These are phyloP conservation scores for Anthonomus grandis DNA, from an alignment of 1,140 invertebrate genomes.

Conservation along the genomic window DNA sequence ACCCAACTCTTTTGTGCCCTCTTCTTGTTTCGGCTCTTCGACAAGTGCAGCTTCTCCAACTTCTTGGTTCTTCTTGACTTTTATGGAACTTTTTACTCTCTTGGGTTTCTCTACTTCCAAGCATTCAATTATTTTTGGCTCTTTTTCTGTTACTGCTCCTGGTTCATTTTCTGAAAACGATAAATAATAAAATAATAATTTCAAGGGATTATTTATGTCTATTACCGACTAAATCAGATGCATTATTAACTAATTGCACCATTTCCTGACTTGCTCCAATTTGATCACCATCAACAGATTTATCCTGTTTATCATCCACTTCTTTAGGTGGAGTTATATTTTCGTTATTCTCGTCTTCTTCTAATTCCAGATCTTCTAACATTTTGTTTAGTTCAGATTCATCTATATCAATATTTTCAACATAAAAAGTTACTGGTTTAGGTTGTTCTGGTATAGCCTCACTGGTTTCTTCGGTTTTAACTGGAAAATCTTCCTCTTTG, in stretches of 20 bases:
- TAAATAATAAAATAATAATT: too few species aligned
- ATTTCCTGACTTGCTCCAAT: neutral
- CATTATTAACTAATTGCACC: neutral
- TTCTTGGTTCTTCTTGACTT: neutral
- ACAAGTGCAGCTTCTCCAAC: neutral
- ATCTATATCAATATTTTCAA: conserved; percentile 51
- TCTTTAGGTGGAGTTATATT: too few species aligned
- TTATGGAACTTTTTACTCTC: conserved; percentile 1
- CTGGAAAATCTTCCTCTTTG: neutral
- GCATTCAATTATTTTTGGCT: neutral
- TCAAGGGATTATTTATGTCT: neutral
- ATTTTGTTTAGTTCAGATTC: conserved; percentile 59
- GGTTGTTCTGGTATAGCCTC: neutral
- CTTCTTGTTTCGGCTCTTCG: too few species aligned
- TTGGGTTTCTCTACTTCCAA: conserved; percentile 9
- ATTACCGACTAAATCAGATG: neutral
- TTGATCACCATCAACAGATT: too few species aligned
- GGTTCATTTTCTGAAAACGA: neutral
- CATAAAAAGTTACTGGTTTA: conserved; percentile 42
- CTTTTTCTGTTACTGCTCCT: neutral
- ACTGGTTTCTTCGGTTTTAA: neutral
- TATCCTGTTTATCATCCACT: neutral
- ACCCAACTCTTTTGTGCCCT: neutral
- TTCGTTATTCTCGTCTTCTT: conserved; percentile 27
- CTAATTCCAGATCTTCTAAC: conserved; percentile 56